phyloP scores from a whole-genome alignment of 92 coral and sea anemone genomes.

The Heteractis magnifica region DNA sequence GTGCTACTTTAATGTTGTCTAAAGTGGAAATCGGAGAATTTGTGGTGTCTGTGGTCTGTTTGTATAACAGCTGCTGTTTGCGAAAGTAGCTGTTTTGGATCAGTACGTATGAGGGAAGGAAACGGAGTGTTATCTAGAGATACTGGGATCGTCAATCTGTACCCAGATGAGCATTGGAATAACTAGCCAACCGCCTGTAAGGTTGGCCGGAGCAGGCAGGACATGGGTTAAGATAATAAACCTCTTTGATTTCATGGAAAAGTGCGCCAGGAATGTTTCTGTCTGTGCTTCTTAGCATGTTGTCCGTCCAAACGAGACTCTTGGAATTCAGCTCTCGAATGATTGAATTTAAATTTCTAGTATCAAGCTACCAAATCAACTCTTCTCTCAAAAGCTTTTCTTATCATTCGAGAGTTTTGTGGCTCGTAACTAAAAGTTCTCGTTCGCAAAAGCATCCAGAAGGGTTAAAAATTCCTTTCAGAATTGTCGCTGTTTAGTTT shows the following conservation, averaged over 20 bases:
- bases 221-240: conserved; percentile 6
- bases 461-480: neutral
- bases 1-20: neutral
- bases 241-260: conserved; percentile 21
- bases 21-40: neutral
- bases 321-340: neutral
- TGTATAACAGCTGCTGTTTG: neutral
- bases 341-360: conserved; percentile 19
- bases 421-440: neutral
- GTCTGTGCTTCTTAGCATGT: conserved; percentile 28
- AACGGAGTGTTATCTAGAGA: neutral
- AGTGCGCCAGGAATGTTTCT: conserved; percentile 16
- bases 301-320: conserved; percentile 1
- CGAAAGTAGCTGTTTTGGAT: neutral
- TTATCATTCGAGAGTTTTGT: neutral
- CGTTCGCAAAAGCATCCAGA: neutral
- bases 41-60: conserved; percentile 7
- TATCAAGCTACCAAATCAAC: conserved; percentile 9
- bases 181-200: conserved; percentile 6
- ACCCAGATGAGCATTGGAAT: conserved; percentile 19
- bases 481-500: neutral
- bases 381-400: neutral
- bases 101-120: neutral
- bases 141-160: neutral
- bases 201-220: conserved; percentile 12